Evolutionary conservation across 2,888 invertebrate genomes (phyloP).

Genomic region (Cephus pulcher): DNA sequence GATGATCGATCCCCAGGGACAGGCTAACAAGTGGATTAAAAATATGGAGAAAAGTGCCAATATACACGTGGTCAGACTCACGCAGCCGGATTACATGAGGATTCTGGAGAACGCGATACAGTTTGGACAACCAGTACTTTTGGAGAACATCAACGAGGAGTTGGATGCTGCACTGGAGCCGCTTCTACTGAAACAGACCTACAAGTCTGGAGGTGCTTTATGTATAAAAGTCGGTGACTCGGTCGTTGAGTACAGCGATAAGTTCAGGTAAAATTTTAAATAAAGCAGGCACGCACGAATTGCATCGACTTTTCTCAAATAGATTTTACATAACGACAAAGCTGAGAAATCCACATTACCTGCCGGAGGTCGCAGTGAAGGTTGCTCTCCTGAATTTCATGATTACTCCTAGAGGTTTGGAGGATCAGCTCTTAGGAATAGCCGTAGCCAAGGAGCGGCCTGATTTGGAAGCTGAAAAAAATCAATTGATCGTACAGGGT

Average conservation of each 20-base stretch:
- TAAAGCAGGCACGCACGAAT: not conserved
- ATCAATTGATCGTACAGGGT: constrained; percentile 87
- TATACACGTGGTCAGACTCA: constrained; percentile 81
- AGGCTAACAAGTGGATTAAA: constrained; percentile 95
- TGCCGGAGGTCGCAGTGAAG: constrained; percentile 94
- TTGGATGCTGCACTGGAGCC: constrained; percentile 93
- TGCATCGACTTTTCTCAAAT: not conserved
- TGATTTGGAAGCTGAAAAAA: constrained; percentile 91
- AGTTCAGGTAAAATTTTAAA: constrained; percentile 74
- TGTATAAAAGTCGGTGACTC: constrained; percentile 93
- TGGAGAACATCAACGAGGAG: constrained; percentile 93
- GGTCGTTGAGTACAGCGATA: constrained; percentile 88
- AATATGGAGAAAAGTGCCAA: constrained; percentile 90
- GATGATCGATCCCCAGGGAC: constrained; percentile 96
- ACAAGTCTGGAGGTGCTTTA: constrained; percentile 86
- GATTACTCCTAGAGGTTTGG: constrained; percentile 88
- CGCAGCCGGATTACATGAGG: constrained; percentile 85
- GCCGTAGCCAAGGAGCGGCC: constrained; percentile 94
- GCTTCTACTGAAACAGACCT: constrained; percentile 86
- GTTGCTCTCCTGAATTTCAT: constrained; percentile 94
- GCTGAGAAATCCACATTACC: constrained; percentile 91
- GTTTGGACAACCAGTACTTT: constrained; percentile 85
- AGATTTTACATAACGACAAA: constrained; percentile 95
- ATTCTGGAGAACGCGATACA: constrained; percentile 88
- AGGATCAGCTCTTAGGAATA: constrained; percentile 90